Conservation (phyloP, 2,113 vertebrate species). For the Saguinus imperator region DNA sequence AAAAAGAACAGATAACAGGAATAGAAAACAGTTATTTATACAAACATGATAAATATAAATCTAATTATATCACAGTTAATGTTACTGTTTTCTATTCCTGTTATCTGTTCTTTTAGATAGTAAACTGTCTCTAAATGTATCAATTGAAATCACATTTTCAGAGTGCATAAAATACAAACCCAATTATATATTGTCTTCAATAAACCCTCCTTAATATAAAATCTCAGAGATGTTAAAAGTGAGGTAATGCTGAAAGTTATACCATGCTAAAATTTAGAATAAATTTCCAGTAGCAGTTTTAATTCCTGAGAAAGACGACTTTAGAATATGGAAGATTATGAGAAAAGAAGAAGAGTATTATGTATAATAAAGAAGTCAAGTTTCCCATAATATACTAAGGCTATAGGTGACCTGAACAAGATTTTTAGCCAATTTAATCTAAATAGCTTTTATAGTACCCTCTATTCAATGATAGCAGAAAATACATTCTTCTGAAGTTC, state of each 20-base stretch:
- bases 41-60: no score
- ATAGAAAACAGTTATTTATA: neutral
- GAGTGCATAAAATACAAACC: neutral
- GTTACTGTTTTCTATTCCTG: no score
- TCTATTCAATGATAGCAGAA: neutral
- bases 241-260: neutral
- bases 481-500: neutral
- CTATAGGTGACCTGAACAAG: neutral
- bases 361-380: neutral
- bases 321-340: neutral
- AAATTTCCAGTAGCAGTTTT: neutral
- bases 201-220: neutral
- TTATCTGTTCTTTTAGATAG: no score
- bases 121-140: neutral
- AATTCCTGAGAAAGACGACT: neutral
- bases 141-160: neutral
- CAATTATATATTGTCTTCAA: neutral
- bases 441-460: neutral
- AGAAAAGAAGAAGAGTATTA: neutral
- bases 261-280: neutral
- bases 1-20: neutral
- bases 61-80: no score
- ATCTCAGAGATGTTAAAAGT: neutral
- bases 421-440: neutral
- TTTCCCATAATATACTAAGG: neutral